A percentile compares a stretch with the other conserved stretches of the same genome.
Evolutionary conservation across 2,888 invertebrate species (phyloP).

Genomic region (Metallyticus violacea): DNA sequence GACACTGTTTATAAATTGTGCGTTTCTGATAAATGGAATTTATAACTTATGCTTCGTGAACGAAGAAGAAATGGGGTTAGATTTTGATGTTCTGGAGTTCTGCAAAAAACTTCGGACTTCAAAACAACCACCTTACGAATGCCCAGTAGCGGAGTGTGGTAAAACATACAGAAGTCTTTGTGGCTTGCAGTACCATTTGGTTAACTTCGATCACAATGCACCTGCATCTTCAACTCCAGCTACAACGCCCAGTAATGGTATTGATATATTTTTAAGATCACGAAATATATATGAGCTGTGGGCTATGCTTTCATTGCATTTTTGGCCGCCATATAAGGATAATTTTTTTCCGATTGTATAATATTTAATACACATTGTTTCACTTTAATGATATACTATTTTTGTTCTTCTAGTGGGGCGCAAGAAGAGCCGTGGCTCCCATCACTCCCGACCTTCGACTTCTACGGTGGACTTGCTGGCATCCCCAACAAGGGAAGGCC

Average conservation of each 20-base stretch:
- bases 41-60: neutral
- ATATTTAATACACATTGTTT: no score
- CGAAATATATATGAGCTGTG: no score
- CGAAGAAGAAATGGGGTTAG: conserved; percentile 63
- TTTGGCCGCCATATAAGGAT: neutral
- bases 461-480: conserved; percentile 49
- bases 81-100: conserved; percentile 83
- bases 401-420: conserved; percentile 17
- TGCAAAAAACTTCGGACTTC: conserved; percentile 78
- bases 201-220: conserved; percentile 81
- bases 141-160: conserved; percentile 81
- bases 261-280: neutral
- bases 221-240: conserved; percentile 63
- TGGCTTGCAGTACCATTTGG: conserved; percentile 82
- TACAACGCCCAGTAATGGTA: conserved; percentile 49
- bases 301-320: no score
- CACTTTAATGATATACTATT: no score
- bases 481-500: conserved; percentile 60
- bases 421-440: conserved; percentile 32
- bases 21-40: no score
- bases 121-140: conserved; percentile 80
- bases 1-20: no score
- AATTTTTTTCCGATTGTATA: no score
- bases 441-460: conserved; percentile 33
- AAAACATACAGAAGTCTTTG: conserved; percentile 83